phyloP scores from a whole-genome alignment of 2,888 invertebrate genomes.

The Sinhomidia bicolor region DNA sequence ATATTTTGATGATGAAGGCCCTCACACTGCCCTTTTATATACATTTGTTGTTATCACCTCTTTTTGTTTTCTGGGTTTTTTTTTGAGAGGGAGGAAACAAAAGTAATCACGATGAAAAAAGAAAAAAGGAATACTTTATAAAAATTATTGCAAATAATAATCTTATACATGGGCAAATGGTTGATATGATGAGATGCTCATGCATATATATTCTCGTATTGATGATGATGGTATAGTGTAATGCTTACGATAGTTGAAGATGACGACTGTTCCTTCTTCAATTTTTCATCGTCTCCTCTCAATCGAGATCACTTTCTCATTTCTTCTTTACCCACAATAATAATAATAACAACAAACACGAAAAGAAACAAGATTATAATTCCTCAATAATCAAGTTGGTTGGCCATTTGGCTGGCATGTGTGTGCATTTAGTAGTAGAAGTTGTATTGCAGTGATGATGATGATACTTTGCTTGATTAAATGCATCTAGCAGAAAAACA shows the following conservation, averaged over 20 bases:
- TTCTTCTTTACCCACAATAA: slow-evolving; percentile 61
- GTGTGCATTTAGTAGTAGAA: background rate
- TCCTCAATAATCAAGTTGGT: slow-evolving; percentile 47
- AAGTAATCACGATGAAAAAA: slow-evolving; percentile 26
- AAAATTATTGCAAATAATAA: background rate
- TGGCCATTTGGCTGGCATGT: slow-evolving; percentile 14
- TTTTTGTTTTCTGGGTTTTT: slow-evolving; percentile 37
- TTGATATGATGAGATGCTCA: background rate
- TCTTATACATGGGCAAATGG: background rate
- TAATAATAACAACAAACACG: slow-evolving; percentile 54
- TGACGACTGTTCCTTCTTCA: slow-evolving; percentile 62
- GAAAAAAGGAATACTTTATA: slow-evolving; percentile 8
- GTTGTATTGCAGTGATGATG: background rate
- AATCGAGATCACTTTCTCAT: slow-evolving; percentile 74
- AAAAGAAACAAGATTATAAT: slow-evolving; percentile 63
- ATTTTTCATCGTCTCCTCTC: slow-evolving; percentile 57
- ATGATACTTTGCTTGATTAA: slow-evolving; percentile 49
- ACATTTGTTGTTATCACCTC: background rate
- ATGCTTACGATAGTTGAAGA: slow-evolving; percentile 17
- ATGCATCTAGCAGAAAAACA: background rate
- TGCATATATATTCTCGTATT: background rate
- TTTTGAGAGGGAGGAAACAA: slow-evolving; percentile 57
- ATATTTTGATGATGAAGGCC: slow-evolving; percentile 30
- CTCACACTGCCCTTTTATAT: background rate
- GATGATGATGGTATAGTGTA: slow-evolving; percentile 5